A percentile compares a stretch with the other conserved stretches of the same genome.
phyloP scores from a whole-genome alignment of 2,888 invertebrate species.

The Drosophila dives region DNA sequence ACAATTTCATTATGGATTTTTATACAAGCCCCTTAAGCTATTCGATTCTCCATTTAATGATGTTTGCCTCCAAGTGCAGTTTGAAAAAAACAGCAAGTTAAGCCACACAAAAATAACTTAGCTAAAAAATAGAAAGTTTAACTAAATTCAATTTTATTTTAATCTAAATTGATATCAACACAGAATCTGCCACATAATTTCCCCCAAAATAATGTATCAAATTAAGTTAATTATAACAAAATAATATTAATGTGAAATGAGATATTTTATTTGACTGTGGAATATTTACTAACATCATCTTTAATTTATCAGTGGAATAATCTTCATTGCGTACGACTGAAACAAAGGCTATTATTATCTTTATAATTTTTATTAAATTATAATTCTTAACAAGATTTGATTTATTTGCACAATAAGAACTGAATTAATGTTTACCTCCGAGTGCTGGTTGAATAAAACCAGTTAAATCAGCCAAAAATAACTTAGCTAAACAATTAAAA shows the following conservation, averaged over 20 bases:
- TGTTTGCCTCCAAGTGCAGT: constrained; percentile 5
- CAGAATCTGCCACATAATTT: neutral
- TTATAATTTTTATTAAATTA: no score
- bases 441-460: no score
- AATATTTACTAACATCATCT: neutral
- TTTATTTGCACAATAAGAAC: no score
- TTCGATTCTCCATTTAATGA: constrained; percentile 7
- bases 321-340: neutral
- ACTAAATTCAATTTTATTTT: neutral
- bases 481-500: no score
- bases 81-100: neutral
- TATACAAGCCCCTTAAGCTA: constrained; percentile 39
- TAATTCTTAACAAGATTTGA: no score
- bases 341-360: neutral
- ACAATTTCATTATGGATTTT: constrained; percentile 70
- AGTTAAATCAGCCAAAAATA: no score
- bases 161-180: neutral
- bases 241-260: neutral
- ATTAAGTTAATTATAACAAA: neutral
- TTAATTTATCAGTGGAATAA: neutral
- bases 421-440: no score
- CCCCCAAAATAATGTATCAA: neutral
- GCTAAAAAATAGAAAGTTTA: neutral
- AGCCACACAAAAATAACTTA: neutral
- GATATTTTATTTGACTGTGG: neutral